Conservation (phyloP, 2,113 vertebrate genomes). For the Coryphaenoides rupestris region DNA sequence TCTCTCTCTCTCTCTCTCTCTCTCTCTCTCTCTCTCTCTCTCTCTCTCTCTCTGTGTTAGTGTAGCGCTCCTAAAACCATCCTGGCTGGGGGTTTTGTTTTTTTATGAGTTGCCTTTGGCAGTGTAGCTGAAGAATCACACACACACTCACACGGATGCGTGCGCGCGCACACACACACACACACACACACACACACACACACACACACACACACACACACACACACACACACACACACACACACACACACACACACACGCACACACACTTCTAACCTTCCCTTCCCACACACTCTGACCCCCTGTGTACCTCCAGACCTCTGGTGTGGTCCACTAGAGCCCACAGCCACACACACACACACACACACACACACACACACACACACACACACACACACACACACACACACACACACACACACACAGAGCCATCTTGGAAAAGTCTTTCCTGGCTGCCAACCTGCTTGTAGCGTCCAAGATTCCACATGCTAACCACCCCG, state of each 20-base stretch:
- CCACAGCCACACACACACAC: constrained; percentile 42
- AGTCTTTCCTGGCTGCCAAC: constrained; percentile 65
- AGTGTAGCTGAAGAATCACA: constrained; percentile 35
- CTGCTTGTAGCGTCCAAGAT: constrained; percentile 57
- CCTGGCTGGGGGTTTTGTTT: constrained; percentile 41
- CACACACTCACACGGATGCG: not conserved
- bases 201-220: constrained; percentile 21
- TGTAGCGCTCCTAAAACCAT: constrained; percentile 64
- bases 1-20: constrained; percentile 39
- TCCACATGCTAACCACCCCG: constrained; percentile 42
- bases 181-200: constrained; percentile 6
- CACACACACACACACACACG: constrained; percentile 8
- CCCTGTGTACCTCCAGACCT: constrained; percentile 36
- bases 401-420: constrained; percentile 39
- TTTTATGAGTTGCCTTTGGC: constrained; percentile 56
- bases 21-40: constrained; percentile 43
- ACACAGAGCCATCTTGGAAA: constrained; percentile 58
- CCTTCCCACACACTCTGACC: constrained; percentile 36
- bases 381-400: constrained; percentile 34
- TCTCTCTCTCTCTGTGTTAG: constrained; percentile 54
- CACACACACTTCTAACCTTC: constrained; percentile 28
- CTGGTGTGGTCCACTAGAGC: constrained; percentile 57
- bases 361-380: constrained; percentile 39
- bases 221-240: constrained; percentile 4
- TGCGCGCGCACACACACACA: not conserved